phyloP scores from a whole-genome alignment of 2,113 vertebrate genomes.

The Coturnix japonica region DNA sequence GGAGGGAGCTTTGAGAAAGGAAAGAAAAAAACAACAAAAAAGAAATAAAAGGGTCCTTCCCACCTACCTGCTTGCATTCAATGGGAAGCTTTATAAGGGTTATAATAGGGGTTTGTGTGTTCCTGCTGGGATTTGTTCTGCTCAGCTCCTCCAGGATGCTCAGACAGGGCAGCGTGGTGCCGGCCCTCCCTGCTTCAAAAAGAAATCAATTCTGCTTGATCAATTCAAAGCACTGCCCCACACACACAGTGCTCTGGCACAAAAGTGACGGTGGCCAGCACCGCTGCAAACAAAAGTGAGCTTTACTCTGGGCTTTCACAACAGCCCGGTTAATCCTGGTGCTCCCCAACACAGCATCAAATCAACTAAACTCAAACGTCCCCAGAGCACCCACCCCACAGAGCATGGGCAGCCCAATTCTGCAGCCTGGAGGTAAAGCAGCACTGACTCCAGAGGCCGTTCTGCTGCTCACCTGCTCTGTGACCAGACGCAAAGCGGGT shows the following conservation, averaged over 20 bases:
- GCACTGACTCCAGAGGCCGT: not conserved
- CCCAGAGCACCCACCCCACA: not conserved
- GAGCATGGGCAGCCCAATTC: not conserved
- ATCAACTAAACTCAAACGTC: not conserved
- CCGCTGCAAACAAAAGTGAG: accelerated
- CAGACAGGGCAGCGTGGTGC: not conserved
- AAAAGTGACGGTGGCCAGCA: not conserved
- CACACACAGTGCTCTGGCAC: not conserved
- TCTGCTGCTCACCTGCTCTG: not conserved
- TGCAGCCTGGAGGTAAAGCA: not conserved
- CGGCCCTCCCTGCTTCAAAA: not conserved
- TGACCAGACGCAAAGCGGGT: not conserved
- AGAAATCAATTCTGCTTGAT: not conserved
- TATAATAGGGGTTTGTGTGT: conserved; percentile 63
- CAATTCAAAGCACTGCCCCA: not conserved
- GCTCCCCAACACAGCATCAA: not conserved
- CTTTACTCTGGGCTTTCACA: conserved; percentile 1
- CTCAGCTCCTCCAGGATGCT: conserved; percentile 3
- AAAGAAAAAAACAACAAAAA: not conserved
- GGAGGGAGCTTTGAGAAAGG: conserved; percentile 56
- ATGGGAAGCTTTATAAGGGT: conserved; percentile 43
- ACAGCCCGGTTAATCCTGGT: not conserved
- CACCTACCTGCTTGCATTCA: conserved; percentile 55
- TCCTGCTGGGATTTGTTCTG: conserved; percentile 69
- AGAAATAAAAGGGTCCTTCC: conserved; percentile 60